Percentiles rank a stretch among this genome's conserved stretches.
phyloP scores from a whole-genome alignment of 1,140 invertebrate species.

The Lepidostoma basale region DNA sequence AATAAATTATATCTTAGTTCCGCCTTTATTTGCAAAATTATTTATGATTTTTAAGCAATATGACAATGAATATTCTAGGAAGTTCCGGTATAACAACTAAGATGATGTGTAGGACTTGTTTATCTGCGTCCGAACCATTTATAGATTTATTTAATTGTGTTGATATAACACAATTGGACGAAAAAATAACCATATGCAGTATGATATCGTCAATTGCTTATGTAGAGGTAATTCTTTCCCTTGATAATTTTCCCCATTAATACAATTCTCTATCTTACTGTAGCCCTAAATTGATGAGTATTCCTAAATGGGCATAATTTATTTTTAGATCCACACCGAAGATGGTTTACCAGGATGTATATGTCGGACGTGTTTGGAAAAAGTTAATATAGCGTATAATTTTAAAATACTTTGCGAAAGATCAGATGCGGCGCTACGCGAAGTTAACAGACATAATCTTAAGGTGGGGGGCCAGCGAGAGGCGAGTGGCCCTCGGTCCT shows the following conservation, averaged over 20 bases:
- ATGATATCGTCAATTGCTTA: constrained; percentile 36
- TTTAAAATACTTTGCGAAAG: constrained; percentile 36
- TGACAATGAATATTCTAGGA: too few relatives aligned
- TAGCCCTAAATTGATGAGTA: too few relatives aligned
- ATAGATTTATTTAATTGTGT: constrained; percentile 24
- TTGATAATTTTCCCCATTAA: too few relatives aligned
- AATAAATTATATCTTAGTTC: too few relatives aligned
- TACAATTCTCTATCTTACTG: too few relatives aligned
- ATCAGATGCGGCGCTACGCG: constrained; percentile 34
- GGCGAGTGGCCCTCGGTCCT: not conserved
- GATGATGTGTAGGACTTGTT: constrained; percentile 41
- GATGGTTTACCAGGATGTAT: constrained; percentile 39
- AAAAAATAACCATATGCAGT: constrained; percentile 28
- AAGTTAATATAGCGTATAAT: constrained; percentile 35
- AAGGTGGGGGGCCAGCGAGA: too few relatives aligned
- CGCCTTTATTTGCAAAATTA: too few relatives aligned
- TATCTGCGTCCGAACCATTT: constrained; percentile 32
- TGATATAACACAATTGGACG: not conserved
- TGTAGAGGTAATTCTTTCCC: constrained; percentile 40
- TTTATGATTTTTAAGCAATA: too few relatives aligned
- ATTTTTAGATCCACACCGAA: constrained; percentile 20
- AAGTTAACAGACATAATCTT: too few relatives aligned
- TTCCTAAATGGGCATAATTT: too few relatives aligned
- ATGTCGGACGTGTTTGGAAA: constrained; percentile 38
- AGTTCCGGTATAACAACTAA: too few relatives aligned